Evolutionary conservation across 2,888 invertebrate genomes (phyloP).

Genomic region (Petrophora chlorosata): DNA sequence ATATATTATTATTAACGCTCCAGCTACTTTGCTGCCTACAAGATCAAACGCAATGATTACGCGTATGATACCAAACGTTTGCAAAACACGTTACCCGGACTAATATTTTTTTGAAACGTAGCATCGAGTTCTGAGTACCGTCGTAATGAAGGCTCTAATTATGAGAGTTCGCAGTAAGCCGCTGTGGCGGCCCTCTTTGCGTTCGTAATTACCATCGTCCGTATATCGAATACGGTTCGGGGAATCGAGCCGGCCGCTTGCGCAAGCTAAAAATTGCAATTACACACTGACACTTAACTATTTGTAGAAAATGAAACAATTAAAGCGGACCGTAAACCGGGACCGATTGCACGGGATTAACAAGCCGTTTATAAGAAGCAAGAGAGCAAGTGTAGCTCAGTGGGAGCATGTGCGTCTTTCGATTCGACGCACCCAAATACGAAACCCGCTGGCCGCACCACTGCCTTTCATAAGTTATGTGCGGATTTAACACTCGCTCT

Average conservation of each 20-base stretch:
- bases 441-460: too few species aligned
- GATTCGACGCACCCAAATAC: too few species aligned
- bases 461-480: too few species aligned
- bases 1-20: too few species aligned
- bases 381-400: too few species aligned
- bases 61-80: too few species aligned
- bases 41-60: too few species aligned
- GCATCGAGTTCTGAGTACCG: slow-evolving; percentile 57
- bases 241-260: slow-evolving; percentile 46
- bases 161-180: slow-evolving; percentile 57
- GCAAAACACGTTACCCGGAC: slow-evolving; percentile 17
- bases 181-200: slow-evolving; percentile 53
- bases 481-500: too few species aligned
- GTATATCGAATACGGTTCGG: slow-evolving; percentile 51
- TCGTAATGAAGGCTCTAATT: slow-evolving; percentile 61
- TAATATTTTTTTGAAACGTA: neutral
- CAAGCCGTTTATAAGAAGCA: too few species aligned
- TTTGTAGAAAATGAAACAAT: slow-evolving; percentile 40
- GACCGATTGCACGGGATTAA: neutral
- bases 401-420: too few species aligned
- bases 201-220: slow-evolving; percentile 56
- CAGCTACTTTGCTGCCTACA: too few species aligned
- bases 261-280: slow-evolving; percentile 50
- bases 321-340: slow-evolving; percentile 20
- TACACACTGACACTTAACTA: slow-evolving; percentile 38